Percentiles rank a stretch among this genome's conserved stretches.
phyloP scores from a whole-genome alignment of 2,888 invertebrate species.

The Osedax frankpressi region DNA sequence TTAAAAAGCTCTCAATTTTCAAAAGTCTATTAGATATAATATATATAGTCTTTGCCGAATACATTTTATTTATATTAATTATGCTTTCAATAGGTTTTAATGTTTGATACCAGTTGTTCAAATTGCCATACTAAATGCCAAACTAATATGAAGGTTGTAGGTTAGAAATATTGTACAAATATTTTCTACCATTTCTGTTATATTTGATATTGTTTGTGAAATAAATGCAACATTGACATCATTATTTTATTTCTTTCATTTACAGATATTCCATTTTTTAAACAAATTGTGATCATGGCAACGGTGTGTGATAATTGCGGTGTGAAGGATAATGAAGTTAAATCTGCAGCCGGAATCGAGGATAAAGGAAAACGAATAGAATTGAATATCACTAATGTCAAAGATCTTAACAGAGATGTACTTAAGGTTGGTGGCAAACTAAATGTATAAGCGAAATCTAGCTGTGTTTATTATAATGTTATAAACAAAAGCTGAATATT shows the following conservation, averaged over 20 bases:
- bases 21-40: no score
- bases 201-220: background rate
- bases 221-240: background rate
- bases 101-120: slow-evolving; percentile 74
- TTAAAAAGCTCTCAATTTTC: no score
- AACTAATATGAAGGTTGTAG: slow-evolving; percentile 85
- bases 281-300: slow-evolving; percentile 91
- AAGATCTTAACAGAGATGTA: slow-evolving; percentile 81
- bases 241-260: background rate
- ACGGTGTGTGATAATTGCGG: slow-evolving; percentile 83
- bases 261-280: slow-evolving; percentile 80
- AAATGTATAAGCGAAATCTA: background rate
- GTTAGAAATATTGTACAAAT: slow-evolving; percentile 43
- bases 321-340: slow-evolving; percentile 83
- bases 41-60: no score
- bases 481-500: no score
- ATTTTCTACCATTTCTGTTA: background rate
- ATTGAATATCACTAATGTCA: slow-evolving; percentile 57
- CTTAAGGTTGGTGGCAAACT: slow-evolving; percentile 76
- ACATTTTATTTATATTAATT: no score
- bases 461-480: no score
- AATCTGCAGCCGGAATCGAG: slow-evolving; percentile 79
- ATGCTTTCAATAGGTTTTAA: slow-evolving; percentile 52
- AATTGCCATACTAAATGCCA: slow-evolving; percentile 67
- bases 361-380: slow-evolving; percentile 64